Evolutionary conservation across 2,113 vertebrate genomes (phyloP), one percentile per base, ranked within the genome.

Genomic region (Elaphurus davidianus): DNA sequence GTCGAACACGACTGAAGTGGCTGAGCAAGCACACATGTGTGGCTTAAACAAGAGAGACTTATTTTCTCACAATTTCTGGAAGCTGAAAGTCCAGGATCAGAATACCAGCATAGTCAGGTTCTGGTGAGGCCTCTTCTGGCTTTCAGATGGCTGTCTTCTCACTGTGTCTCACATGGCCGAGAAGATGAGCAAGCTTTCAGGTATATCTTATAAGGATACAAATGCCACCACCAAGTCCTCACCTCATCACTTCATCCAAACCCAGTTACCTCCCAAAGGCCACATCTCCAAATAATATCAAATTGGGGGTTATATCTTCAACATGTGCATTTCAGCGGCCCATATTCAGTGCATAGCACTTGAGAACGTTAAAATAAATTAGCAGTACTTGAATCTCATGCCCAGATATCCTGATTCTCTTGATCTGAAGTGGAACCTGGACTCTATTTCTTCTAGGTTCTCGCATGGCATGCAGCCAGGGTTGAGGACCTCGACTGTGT

Each of bases 361-460:
- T 52, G 30, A 52, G 7, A 82, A 45, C 16, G 5, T 57, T 82
- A 57, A 86, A 43, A 81, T 27, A n/a, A 54, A 55, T 28, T 91
- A 50, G 5, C 45, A 47, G 9, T 52, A 19, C n/a, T 30, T 94
- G 25, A 47, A 15, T 94, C 30, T 40, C 60, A 40, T 78, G 50
- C 25, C 50, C 11, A 11, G 90, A 57, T 60, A 82, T 81, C 59
- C 67, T 91, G 10, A 85, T 57, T 91, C 27, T 87, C 36, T 45
- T 86, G 30, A 79, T 71, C 17, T 25, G 16, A 94, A 40, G 71
- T n/a, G 21, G 59, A 16, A 50, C 50, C 55, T 74, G 25, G 54
- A 23, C 30, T 87, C 16, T 60, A 11, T 82, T 94, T 88, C 33
- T 71, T 96, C 93, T 43, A 25, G 55, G 7, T 36, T 93, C 36